Base-by-base conservation (phyloP, 1,140 invertebrate species). In the Drosophila parvula region DNA sequence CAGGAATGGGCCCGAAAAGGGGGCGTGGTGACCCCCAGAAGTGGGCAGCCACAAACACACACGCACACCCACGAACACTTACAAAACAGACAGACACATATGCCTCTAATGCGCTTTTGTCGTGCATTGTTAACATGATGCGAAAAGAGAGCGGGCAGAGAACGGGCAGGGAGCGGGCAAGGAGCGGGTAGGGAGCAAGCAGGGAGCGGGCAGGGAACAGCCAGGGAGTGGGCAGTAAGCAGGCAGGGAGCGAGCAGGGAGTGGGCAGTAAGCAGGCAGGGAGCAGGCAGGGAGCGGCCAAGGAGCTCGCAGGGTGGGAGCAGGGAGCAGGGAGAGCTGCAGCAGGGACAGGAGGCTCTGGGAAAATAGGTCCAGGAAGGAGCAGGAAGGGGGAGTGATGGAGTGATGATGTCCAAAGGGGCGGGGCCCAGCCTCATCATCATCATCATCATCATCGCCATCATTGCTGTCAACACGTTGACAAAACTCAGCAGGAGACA, bases 31-130 rank as follows among this genome's bases (percentile, higher is more conserved):
- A 71, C 50, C 76, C 65, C 58, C 47, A 38, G 36, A 22, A 44
- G 41, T 65, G 70, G 70, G 55, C 69, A 64, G 75, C 67, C 48
- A 16, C 62, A 70, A 16, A 36, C 32, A 43, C 43, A 51, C 45
- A 22, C 28, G 18, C 27, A 22, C 44, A 11, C 51, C 28, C 10
- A 30, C 45, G 10, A 22, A 38, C 51, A 43, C 43, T 59, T 43
- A 32, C 36, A 32, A 22, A 43, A 14, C 55, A 34, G 22, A 57
- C 36, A 53, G 34, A 36, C 68, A 64, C 61, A 63, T 65, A 79
- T 73, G 79, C 51, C 79, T 78, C 80, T 86, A 86, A 86, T 86
- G 83, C 82, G 82, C 79, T 88, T 86, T 86, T 86, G 82, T 88
- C 67, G 83, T 79, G 75, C 83, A 85, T 79, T 85, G 81, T 85